Conservation (phyloP, 2,888 invertebrate genomes). For the Melolontha melolontha region DNA sequence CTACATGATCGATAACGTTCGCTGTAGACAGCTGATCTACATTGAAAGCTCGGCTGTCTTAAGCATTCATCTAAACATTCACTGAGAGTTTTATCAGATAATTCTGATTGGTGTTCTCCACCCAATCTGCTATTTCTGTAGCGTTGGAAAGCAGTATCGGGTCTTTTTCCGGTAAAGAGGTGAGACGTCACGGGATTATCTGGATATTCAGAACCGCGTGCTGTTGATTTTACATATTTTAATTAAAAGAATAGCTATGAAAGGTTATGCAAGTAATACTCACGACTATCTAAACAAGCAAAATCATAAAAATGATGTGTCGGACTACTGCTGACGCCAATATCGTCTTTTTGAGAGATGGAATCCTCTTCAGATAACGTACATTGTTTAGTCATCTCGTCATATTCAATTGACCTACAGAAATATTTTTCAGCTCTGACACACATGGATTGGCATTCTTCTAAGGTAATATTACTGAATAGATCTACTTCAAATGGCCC, state of each 20-base stretch:
- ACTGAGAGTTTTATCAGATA: constrained; percentile 87
- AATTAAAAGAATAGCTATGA: not conserved
- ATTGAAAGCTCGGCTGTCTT: constrained; percentile 89
- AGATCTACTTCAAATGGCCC: constrained; percentile 91
- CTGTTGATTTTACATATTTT: constrained; percentile 65
- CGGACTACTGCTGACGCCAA: constrained; percentile 85
- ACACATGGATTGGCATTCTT: constrained; percentile 90
- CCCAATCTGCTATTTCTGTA: constrained; percentile 88
- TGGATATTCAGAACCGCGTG: constrained; percentile 89
- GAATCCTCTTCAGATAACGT: constrained; percentile 94
- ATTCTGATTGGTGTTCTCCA: constrained; percentile 90
- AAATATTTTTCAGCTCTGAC: constrained; percentile 89
- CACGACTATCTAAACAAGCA: constrained; percentile 90
- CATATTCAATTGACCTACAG: constrained; percentile 90
- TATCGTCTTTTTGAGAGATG: constrained; percentile 88
- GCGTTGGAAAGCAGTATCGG: constrained; percentile 90
- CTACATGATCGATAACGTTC: constrained; percentile 87
- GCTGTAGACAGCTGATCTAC: constrained; percentile 89
- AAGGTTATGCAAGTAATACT: constrained; percentile 66
- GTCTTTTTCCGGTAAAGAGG: constrained; percentile 81
- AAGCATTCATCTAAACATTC: constrained; percentile 92
- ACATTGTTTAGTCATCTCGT: constrained; percentile 87
- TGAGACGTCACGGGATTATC: constrained; percentile 89
- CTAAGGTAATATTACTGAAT: constrained; percentile 85
- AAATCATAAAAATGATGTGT: constrained; percentile 91